Evolutionary conservation across 2,797 vertebrate genomes (phyloP).

Genomic region (Oceanodroma leucorhoa): DNA sequence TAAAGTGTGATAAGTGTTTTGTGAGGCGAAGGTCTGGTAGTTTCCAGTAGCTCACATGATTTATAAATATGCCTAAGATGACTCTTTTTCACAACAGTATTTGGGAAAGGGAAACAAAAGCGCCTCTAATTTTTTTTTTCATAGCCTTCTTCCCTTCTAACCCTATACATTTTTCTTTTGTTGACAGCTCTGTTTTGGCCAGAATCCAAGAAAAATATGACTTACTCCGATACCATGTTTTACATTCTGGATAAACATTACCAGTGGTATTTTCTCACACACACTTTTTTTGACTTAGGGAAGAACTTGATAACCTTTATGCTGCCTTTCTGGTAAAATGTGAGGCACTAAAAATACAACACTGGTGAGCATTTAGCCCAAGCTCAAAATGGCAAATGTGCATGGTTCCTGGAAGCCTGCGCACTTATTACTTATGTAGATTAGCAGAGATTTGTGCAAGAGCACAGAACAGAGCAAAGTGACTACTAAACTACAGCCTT

Average conservation of each 20-base stretch:
- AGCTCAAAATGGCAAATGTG: not conserved
- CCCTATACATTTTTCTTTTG: constrained; percentile 4
- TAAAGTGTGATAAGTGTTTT: not conserved
- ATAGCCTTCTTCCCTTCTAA: not conserved
- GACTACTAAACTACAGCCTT: constrained; percentile 12
- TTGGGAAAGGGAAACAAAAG: constrained; percentile 48
- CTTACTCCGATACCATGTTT: constrained; percentile 24
- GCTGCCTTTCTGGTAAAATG: not conserved
- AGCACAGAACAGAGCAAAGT: not conserved
- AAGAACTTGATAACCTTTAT: not conserved
- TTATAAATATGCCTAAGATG: not conserved
- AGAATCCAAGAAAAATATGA: constrained; percentile 52
- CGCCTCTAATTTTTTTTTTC: not conserved
- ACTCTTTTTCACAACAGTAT: constrained; percentile 26
- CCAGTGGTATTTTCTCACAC: constrained; percentile 56
- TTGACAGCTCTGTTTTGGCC: constrained; percentile 48
- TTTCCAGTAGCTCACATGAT: not conserved
- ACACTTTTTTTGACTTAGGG: not conserved
- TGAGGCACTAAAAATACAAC: not conserved
- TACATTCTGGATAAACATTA: constrained; percentile 34
- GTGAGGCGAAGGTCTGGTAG: not conserved
- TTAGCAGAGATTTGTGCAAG: constrained; percentile 31
- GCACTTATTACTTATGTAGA: not conserved
- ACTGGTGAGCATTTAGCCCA: not conserved
- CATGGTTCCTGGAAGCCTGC: not conserved